Evolutionary conservation across 2,113 vertebrate genomes (phyloP).

Genomic region (Sigmodon hispidus): DNA sequence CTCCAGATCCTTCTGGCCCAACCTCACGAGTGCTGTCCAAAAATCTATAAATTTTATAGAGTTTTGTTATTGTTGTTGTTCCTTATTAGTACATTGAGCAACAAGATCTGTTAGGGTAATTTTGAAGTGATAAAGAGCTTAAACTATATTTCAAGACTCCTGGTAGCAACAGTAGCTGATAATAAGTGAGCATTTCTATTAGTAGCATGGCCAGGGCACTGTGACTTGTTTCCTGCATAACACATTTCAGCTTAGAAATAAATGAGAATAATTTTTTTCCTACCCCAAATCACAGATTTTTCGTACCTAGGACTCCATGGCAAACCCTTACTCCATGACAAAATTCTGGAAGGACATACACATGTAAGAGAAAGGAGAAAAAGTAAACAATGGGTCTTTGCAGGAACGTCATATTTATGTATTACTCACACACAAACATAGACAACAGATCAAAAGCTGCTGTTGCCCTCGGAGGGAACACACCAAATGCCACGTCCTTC

Average conservation of each 20-base stretch:
- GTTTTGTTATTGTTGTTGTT: not conserved
- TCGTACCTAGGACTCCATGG: not conserved
- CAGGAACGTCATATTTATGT: not conserved
- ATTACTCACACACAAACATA: not conserved
- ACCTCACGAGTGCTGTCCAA: not conserved
- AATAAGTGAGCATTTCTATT: not conserved
- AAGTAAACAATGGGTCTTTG: not conserved
- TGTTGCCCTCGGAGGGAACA: not conserved
- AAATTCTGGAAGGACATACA: not conserved
- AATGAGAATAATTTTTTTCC: constrained; percentile 6
- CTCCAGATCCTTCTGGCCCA: not conserved
- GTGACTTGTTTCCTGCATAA: not conserved
- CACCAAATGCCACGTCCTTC: not conserved
- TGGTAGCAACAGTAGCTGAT: not conserved
- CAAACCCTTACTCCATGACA: not conserved
- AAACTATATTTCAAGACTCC: constrained; percentile 36
- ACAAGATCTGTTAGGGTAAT: not conserved
- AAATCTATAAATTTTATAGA: not conserved
- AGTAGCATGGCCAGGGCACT: not conserved
- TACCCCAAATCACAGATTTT: not conserved
- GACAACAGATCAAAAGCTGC: not conserved
- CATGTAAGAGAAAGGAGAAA: not conserved
- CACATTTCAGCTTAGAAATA: constrained; percentile 29
- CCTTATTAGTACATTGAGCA: constrained; percentile 3
- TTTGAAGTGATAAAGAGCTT: constrained; percentile 34